Conservation (phyloP, 64 coral and sea anemone genomes). For the Montipora capricornis region DNA sequence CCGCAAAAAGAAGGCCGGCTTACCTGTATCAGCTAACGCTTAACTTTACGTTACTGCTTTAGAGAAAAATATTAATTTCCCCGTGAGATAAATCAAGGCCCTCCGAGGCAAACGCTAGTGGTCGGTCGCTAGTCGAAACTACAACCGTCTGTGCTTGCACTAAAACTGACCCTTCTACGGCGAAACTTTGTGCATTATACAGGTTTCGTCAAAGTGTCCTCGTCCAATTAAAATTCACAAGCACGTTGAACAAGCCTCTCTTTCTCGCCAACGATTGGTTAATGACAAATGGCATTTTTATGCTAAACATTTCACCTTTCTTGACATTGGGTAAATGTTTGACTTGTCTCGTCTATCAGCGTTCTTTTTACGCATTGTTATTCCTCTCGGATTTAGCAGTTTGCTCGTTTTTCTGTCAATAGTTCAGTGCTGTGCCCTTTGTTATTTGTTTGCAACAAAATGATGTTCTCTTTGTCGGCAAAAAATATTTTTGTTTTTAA, state of each 20-base stretch:
- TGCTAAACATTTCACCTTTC: slow-evolving; percentile 38
- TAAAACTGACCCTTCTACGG: background rate
- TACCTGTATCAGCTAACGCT: background rate
- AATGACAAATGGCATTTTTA: slow-evolving; percentile 33
- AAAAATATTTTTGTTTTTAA: slow-evolving; percentile 49
- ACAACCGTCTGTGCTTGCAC: background rate
- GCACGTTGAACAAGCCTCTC: background rate
- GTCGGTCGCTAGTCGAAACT: background rate
- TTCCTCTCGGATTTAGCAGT: slow-evolving; percentile 40
- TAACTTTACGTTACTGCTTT: background rate
- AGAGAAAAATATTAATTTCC: background rate
- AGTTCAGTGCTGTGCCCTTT: background rate
- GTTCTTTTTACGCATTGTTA: slow-evolving; percentile 20
- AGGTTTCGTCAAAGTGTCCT: background rate
- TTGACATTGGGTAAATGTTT: slow-evolving; percentile 57
- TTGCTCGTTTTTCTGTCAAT: slow-evolving; percentile 41
- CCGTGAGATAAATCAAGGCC: background rate
- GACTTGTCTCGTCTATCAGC: slow-evolving; percentile 20
- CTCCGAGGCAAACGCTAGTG: background rate
- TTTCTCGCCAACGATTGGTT: slow-evolving; percentile 21
- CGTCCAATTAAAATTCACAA: slow-evolving; percentile 65
- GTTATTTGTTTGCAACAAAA: slow-evolving; percentile 39
- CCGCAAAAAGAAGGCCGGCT: background rate
- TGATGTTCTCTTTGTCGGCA: slow-evolving; percentile 57
- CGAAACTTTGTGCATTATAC: slow-evolving; percentile 21